Conservation (phyloP, 2,113 vertebrate species). For the Serilophus lunatus region DNA sequence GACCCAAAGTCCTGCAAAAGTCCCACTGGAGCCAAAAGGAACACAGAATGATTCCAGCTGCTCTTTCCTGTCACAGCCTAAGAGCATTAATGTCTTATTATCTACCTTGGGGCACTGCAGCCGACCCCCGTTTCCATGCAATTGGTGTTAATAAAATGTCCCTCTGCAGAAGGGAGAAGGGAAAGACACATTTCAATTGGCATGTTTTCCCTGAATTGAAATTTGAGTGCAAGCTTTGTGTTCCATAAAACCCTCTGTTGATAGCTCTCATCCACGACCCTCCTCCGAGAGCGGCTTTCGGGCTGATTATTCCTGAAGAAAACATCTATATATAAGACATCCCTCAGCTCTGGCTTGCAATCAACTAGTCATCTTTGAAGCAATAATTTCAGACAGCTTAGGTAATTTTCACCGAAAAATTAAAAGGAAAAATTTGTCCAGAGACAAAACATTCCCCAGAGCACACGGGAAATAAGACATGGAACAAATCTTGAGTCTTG, state of each 20-base stretch:
- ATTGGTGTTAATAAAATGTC: conserved; percentile 46
- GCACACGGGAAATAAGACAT: not conserved
- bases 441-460: not conserved
- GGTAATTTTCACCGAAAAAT: not conserved
- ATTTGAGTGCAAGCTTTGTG: not conserved
- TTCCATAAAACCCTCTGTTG: not conserved
- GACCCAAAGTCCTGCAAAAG: not conserved
- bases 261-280: not conserved
- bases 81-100: conserved; percentile 53
- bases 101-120: not conserved
- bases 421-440: not conserved
- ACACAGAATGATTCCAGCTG: conserved; percentile 23
- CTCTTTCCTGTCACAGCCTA: conserved; percentile 36
- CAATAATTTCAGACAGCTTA: not conserved
- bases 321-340: not conserved
- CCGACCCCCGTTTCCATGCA: not conserved
- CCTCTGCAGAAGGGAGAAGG: conserved; percentile 12
- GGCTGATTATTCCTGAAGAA: not conserved
- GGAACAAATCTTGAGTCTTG: not conserved
- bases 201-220: conserved; percentile 30
- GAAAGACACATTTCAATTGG: conserved; percentile 8
- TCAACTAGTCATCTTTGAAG: not conserved
- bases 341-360: not conserved
- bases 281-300: not conserved
- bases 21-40: not conserved